Conservation (phyloP, 2,113 vertebrate species). For the Haliaeetus leucogaster region DNA sequence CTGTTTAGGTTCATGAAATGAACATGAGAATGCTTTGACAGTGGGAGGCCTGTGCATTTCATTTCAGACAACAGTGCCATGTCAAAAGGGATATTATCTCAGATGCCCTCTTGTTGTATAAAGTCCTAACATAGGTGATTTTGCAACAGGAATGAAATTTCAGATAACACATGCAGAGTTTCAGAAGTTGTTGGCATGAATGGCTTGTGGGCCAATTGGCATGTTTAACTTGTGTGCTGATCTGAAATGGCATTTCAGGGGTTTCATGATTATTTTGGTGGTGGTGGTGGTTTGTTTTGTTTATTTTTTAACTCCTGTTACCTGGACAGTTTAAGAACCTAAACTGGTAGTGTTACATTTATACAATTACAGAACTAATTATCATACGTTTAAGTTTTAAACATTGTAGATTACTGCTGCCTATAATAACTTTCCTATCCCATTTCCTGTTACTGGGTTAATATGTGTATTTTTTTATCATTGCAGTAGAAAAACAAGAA, state of each 20-base stretch:
- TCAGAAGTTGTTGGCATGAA: neutral
- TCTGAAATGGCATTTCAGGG: neutral
- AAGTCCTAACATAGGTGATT: neutral
- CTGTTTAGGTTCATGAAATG: neutral
- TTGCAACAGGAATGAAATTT: neutral
- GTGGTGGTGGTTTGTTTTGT: neutral
- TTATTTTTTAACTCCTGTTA: neutral
- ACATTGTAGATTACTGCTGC: neutral
- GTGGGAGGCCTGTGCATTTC: neutral
- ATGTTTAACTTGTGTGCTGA: neutral
- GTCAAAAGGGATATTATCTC: neutral
- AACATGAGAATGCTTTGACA: neutral
- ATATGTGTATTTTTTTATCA: neutral
- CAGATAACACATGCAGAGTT: neutral
- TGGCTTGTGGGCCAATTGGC: neutral
- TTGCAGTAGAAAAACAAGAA: constrained; percentile 58
- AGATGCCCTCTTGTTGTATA: neutral
- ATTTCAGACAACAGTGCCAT: neutral
- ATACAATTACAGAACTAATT: neutral
- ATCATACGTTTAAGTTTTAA: neutral
- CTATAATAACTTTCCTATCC: neutral
- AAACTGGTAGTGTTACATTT: neutral
- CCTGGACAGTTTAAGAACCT: neutral
- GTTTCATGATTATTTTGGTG: neutral
- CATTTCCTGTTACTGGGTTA: neutral